These are phyloP conservation scores for Bergia puertoricense DNA, from an alignment of 92 coral and sea anemone genomes.

Conservation along the genomic window DNA sequence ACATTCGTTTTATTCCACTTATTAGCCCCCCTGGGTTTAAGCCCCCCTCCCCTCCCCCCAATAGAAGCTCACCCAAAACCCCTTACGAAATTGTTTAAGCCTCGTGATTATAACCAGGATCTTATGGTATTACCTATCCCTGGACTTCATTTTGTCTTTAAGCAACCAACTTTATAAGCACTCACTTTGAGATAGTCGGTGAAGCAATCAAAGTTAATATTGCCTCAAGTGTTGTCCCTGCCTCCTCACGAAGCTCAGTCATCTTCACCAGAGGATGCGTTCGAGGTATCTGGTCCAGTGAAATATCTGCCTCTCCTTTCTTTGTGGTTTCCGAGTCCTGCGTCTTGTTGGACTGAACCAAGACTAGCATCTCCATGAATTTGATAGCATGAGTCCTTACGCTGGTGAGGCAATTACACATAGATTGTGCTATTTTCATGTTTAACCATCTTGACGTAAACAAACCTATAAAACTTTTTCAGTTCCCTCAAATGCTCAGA, in stretches of 20 bases:
- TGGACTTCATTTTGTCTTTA: neutral
- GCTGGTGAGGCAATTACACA: slow-evolving; percentile 46
- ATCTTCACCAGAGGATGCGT: slow-evolving; percentile 91
- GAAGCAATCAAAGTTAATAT: slow-evolving; percentile 93
- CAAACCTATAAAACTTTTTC: neutral
- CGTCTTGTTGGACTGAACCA: slow-evolving; percentile 94
- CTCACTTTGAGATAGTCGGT: slow-evolving; percentile 93
- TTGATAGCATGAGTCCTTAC: slow-evolving; percentile 97
- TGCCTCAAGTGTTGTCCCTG: slow-evolving; percentile 93
- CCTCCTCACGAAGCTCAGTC: slow-evolving; percentile 95
- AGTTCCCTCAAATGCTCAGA: no score
- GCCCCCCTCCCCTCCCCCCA: no score
- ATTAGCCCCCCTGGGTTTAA: no score
- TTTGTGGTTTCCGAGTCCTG: slow-evolving; percentile 80
- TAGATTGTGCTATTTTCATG: neutral
- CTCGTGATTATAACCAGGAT: no score
- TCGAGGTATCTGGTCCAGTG: slow-evolving; percentile 81
- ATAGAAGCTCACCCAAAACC: no score
- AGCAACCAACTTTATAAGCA: neutral
- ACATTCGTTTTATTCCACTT: no score
- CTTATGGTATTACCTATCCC: no score
- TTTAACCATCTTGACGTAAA: neutral
- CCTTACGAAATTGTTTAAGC: no score
- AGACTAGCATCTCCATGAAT: slow-evolving; percentile 97
- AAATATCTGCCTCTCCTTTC: slow-evolving; percentile 83